Percentiles rank a stretch among this genome's conserved stretches.
phyloP scores from a whole-genome alignment of 2,888 invertebrate genomes.

The Gastracanthus pulcherrimus region DNA sequence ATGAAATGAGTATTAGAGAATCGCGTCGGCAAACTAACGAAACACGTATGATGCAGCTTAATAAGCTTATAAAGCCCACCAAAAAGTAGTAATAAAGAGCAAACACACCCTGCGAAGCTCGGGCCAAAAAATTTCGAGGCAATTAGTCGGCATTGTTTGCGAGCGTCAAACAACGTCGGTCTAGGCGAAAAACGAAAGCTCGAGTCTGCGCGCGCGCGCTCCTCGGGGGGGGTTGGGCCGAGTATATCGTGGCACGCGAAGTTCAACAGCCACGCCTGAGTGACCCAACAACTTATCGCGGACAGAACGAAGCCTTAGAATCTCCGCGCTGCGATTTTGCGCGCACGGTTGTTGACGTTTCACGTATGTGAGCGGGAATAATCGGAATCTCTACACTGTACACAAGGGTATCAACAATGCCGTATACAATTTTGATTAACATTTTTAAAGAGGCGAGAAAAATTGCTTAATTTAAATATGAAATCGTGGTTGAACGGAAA shows the following conservation, averaged over 20 bases:
- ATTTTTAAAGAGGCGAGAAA: neutral
- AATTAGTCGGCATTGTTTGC: constrained; percentile 38
- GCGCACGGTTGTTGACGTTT: neutral
- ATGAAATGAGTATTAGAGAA: no score
- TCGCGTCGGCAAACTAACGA: no score
- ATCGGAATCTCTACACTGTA: no score
- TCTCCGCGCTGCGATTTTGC: neutral
- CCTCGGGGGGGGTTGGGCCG: neutral
- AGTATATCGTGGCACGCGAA: constrained; percentile 15
- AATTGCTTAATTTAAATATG: neutral
- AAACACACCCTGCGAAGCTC: no score
- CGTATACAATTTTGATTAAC: neutral
- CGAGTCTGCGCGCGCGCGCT: neutral
- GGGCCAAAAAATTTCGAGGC: neutral
- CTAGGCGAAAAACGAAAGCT: neutral
- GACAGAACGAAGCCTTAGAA: constrained; percentile 3
- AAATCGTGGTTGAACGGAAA: no score
- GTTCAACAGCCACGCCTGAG: neutral
- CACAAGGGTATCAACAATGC: constrained; percentile 5
- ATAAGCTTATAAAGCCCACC: neutral
- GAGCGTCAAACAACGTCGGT: neutral
- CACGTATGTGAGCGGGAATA: neutral
- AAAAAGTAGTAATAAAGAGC: neutral
- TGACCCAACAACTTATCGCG: constrained; percentile 15
- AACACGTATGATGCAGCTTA: neutral